Evolutionary conservation across 2,113 vertebrate genomes (phyloP).

Genomic region (Amia ocellicauda): DNA sequence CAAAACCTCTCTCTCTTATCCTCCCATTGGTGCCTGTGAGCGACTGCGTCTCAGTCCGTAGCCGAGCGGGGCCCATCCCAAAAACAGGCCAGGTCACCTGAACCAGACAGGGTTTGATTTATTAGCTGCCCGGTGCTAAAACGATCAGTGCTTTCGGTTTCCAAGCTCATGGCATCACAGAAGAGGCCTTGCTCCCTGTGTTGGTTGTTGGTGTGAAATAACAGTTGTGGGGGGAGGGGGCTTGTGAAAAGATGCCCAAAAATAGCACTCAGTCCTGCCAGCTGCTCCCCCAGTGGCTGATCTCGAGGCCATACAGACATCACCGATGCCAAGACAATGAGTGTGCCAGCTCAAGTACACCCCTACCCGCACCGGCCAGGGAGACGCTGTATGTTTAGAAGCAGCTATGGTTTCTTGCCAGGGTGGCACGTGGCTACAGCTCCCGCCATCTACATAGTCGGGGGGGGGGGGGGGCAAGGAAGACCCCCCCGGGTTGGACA

Average conservation of each 20-base stretch:
- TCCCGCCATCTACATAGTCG: background rate
- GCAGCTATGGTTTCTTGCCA: background rate
- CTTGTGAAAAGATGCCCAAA: constrained; percentile 20
- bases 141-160: too few relatives aligned
- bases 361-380: constrained; percentile 2
- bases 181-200: too few relatives aligned
- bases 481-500: background rate
- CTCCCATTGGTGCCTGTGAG: too few relatives aligned
- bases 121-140: too few relatives aligned
- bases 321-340: constrained; percentile 21
- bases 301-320: constrained; percentile 28
- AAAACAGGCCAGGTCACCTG: too few relatives aligned
- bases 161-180: too few relatives aligned
- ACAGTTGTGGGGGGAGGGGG: too few relatives aligned
- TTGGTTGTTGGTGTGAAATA: background rate
- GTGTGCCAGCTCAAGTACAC: background rate
- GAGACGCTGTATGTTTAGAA: background rate
- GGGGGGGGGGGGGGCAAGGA: background rate
- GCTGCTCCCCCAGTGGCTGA: constrained; percentile 29
- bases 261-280: constrained; percentile 47
- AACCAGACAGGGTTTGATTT: too few relatives aligned
- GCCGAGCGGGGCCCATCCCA: too few relatives aligned
- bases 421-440: background rate
- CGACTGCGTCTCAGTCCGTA: too few relatives aligned
- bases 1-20: too few relatives aligned